phyloP scores from a whole-genome alignment of 2,888 invertebrate genomes.

The Heteropelma amictum region DNA sequence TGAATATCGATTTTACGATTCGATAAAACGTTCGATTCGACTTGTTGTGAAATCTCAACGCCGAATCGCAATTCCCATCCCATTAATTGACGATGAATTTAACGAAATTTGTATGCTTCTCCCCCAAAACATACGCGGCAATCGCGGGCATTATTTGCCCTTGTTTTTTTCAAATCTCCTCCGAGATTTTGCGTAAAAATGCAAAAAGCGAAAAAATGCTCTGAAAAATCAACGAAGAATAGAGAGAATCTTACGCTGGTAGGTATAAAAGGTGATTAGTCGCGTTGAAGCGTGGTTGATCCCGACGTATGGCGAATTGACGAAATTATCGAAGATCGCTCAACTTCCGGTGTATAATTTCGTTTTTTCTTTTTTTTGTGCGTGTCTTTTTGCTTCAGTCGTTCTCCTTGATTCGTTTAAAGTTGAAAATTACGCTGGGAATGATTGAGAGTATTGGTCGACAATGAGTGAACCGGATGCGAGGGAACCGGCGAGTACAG shows the following conservation, averaged over 20 bases:
- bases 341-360: slow-evolving; percentile 3
- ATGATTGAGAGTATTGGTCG: slow-evolving; percentile 75
- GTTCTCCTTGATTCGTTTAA: slow-evolving; percentile 49
- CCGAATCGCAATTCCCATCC: too few species aligned
- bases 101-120: too few species aligned
- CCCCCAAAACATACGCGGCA: too few species aligned
- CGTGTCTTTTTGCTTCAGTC: neutral
- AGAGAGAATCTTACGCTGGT: slow-evolving; percentile 5
- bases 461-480: slow-evolving; percentile 74
- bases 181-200: too few species aligned
- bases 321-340: slow-evolving; percentile 25
- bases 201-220: too few species aligned
- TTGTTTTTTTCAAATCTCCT: too few species aligned
- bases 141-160: too few species aligned
- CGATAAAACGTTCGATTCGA: too few species aligned
- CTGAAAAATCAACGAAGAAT: too few species aligned
- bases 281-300: slow-evolving; percentile 32
- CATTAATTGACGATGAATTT: too few species aligned
- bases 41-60: too few species aligned
- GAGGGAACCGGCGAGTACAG: slow-evolving; percentile 74
- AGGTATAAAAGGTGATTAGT: slow-evolving; percentile 22
- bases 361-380: neutral
- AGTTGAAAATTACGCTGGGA: slow-evolving; percentile 76
- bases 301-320: slow-evolving; percentile 50
- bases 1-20: too few species aligned